These are phyloP conservation scores for Coregonus ussuriensis DNA, from an alignment of 2,797 vertebrate species.

Conservation along the genomic window DNA sequence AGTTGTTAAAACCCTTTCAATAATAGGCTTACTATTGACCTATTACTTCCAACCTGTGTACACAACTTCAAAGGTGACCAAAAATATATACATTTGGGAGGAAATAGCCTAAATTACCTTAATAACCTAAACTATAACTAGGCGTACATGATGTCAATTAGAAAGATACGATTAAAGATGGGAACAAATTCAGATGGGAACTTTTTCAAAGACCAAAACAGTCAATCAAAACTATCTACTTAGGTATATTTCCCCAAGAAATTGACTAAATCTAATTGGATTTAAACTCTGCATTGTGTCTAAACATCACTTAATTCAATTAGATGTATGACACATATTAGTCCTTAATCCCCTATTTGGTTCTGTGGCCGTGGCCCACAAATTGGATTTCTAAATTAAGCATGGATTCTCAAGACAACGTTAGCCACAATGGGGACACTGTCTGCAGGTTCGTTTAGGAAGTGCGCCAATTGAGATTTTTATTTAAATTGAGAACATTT, in stretches of 20 bases:
- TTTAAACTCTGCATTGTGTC: constrained; percentile 30
- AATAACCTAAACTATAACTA: too few species aligned
- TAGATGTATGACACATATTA: constrained; percentile 37
- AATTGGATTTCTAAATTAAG: constrained; percentile 56
- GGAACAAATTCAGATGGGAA: too few species aligned
- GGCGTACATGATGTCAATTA: too few species aligned
- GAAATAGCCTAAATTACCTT: neutral
- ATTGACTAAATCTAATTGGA: neutral
- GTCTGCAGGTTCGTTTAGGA: constrained; percentile 53
- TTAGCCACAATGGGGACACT: constrained; percentile 44
- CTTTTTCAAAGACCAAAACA: too few species aligned
- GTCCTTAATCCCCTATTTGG: constrained; percentile 21
- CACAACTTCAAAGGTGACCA: neutral
- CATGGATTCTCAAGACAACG: constrained; percentile 20
- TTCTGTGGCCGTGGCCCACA: constrained; percentile 31
- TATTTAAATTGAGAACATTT: constrained; percentile 39
- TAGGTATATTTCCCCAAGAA: too few species aligned
- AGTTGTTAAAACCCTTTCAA: neutral
- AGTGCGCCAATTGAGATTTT: constrained; percentile 53
- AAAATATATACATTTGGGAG: neutral
- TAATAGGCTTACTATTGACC: neutral
- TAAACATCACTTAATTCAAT: constrained; percentile 17
- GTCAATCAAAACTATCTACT: too few species aligned
- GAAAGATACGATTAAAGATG: too few species aligned
- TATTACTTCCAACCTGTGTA: neutral